Evolutionary conservation across 2,888 invertebrate genomes (phyloP).

Genomic region (Hydriomena furcata): DNA sequence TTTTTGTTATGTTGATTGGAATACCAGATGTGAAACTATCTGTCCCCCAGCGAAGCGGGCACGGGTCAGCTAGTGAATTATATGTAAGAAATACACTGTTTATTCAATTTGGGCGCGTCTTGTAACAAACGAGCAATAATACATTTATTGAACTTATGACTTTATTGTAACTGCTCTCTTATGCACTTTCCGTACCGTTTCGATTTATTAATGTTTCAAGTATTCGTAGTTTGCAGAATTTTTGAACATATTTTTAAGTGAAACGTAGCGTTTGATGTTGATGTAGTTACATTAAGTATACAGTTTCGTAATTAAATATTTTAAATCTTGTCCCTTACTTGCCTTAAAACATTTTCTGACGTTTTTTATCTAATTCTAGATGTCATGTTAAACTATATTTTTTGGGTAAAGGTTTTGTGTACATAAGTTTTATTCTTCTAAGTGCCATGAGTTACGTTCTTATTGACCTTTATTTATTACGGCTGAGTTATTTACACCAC

Average conservation of each 20-base stretch:
- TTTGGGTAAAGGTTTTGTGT: slow-evolving; percentile 11
- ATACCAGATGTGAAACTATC: too few relatives aligned
- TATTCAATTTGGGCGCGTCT: slow-evolving; percentile 38
- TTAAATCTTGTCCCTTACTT: slow-evolving; percentile 39
- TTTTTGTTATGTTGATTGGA: too few relatives aligned
- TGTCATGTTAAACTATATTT: slow-evolving; percentile 17
- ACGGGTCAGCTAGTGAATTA: too few relatives aligned
- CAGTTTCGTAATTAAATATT: slow-evolving; percentile 11
- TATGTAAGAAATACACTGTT: too few relatives aligned
- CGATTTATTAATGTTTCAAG: background rate
- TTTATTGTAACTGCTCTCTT: slow-evolving; percentile 45
- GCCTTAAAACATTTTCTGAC: slow-evolving; percentile 41
- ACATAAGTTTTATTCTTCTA: slow-evolving; percentile 35
- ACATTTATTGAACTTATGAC: slow-evolving; percentile 45
- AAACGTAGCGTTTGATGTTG: slow-evolving; percentile 4
- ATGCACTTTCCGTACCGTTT: slow-evolving; percentile 52
- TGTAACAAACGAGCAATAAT: slow-evolving; percentile 49
- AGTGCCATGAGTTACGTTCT: slow-evolving; percentile 49
- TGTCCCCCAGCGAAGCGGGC: too few relatives aligned
- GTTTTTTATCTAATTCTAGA: slow-evolving; percentile 17
- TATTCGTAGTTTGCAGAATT: slow-evolving; percentile 3
- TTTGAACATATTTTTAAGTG: slow-evolving; percentile 5
- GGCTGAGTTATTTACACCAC: slow-evolving; percentile 13
- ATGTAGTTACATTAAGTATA: slow-evolving; percentile 5
- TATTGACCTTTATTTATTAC: slow-evolving; percentile 39